These are phyloP conservation scores for Drosophila pectinifera DNA, from an alignment of 1,140 invertebrate species.

Conservation along the genomic window DNA sequence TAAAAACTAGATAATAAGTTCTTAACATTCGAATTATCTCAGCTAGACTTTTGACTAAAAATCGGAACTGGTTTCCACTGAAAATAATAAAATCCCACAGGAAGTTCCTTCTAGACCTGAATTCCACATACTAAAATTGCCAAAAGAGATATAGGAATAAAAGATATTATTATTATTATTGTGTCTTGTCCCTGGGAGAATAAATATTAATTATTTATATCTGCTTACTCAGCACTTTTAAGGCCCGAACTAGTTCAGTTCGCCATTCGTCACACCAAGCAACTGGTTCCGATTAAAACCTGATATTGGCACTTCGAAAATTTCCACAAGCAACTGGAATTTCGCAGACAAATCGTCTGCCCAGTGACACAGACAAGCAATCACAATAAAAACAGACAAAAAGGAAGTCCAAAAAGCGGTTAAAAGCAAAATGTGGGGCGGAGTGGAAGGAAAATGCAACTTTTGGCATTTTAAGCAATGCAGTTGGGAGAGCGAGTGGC, in stretches of 20 bases:
- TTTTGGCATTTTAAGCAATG: slow-evolving; percentile 20
- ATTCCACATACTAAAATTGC: too few relatives aligned
- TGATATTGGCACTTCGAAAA: slow-evolving; percentile 39
- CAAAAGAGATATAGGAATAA: too few relatives aligned
- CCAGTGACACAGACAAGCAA: slow-evolving; percentile 7
- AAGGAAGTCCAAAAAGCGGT: background rate
- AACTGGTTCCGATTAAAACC: slow-evolving; percentile 29
- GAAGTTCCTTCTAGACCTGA: too few relatives aligned
- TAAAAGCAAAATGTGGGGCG: background rate
- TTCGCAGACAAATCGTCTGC: slow-evolving; percentile 42
- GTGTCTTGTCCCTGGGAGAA: too few relatives aligned
- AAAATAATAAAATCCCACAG: too few relatives aligned
- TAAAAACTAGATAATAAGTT: background rate
- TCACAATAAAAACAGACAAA: background rate
- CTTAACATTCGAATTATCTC: background rate
- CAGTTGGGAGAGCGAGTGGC: background rate
- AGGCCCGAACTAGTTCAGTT: slow-evolving; percentile 22
- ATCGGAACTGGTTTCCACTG: background rate
- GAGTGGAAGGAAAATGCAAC: slow-evolving; percentile 12
- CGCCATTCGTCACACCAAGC: background rate
- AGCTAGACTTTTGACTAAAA: background rate
- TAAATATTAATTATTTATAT: too few relatives aligned
- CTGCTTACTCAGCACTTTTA: background rate
- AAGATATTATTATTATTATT: too few relatives aligned
- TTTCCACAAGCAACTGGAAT: slow-evolving; percentile 47